phyloP scores from a whole-genome alignment of 2,797 vertebrate genomes.

The Pterois miles region DNA sequence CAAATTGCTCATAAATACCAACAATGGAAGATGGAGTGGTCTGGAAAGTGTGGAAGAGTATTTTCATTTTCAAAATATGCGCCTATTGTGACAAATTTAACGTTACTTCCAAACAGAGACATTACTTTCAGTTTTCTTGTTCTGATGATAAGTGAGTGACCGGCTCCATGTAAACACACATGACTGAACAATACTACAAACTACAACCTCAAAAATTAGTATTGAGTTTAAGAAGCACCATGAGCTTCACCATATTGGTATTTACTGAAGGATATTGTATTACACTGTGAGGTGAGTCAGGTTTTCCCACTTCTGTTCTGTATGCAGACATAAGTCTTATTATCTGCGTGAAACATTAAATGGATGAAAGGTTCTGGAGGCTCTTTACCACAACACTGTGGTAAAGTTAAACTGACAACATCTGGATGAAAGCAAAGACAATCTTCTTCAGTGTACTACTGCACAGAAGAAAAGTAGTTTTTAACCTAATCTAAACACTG shows the following conservation, averaged over 20 bases:
- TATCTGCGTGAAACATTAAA: conserved; percentile 1
- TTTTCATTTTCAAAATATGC: not conserved
- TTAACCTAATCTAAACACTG: not conserved
- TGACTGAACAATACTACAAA: not conserved
- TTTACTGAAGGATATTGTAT: not conserved
- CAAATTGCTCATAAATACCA: not conserved
- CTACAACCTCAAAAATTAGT: not conserved
- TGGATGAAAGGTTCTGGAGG: not conserved
- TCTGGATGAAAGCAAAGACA: not conserved
- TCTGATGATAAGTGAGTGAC: not conserved
- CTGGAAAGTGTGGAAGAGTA: not conserved
- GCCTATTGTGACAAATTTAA: not conserved
- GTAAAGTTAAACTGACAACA: not conserved
- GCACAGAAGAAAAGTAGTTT: not conserved
- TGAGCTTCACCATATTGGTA: not conserved
- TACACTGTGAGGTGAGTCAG: not conserved
- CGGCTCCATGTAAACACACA: not conserved
- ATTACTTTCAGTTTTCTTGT: not conserved
- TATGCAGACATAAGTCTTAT: not conserved
- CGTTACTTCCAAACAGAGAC: not conserved
- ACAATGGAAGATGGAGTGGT: not conserved
- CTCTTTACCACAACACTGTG: not conserved
- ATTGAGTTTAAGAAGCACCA: not conserved
- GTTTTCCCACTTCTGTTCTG: not conserved
- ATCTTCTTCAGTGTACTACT: not conserved